phyloP scores from a whole-genome alignment of 1,140 invertebrate species.

The Drosophila subobscura region DNA sequence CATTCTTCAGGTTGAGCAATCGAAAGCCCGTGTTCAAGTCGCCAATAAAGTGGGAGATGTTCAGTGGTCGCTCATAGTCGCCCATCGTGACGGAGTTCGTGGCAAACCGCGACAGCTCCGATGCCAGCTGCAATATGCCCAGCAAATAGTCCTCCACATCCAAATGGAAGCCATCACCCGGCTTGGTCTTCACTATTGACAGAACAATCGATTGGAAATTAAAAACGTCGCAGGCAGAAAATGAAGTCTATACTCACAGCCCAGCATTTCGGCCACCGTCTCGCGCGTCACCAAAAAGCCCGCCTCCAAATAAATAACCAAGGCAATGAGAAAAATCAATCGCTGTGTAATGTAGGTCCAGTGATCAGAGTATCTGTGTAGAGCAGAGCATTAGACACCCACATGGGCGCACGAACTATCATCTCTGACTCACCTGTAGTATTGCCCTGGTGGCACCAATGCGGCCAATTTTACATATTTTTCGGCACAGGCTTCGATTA shows the following conservation, averaged over 20 bases:
- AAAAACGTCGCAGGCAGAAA: neutral
- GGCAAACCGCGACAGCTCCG: conserved; percentile 92
- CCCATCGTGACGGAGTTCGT: conserved; percentile 95
- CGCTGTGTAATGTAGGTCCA: conserved; percentile 93
- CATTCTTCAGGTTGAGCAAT: conserved; percentile 95
- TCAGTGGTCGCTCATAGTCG: conserved; percentile 90
- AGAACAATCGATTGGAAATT: conserved; percentile 3
- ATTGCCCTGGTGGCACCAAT: conserved; percentile 88
- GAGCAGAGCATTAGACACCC: conserved; percentile 77
- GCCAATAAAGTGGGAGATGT: conserved; percentile 93
- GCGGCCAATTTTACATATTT: conserved; percentile 86
- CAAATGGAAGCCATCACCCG: conserved; percentile 91
- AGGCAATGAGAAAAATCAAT: conserved; percentile 90
- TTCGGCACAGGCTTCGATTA: conserved; percentile 85
- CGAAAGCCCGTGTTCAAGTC: conserved; percentile 94
- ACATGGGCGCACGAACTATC: neutral
- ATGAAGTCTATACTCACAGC: conserved; percentile 85
- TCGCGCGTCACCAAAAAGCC: conserved; percentile 89
- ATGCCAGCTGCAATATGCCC: conserved; percentile 91
- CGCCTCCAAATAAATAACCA: conserved; percentile 91
- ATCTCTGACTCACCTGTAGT: conserved; percentile 86
- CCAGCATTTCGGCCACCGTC: conserved; percentile 91
- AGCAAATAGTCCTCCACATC: conserved; percentile 96
- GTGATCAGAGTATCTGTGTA: conserved; percentile 91
- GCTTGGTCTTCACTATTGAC: conserved; percentile 85